Base-by-base conservation (phyloP, 1,140 invertebrate species). In the Drosophila orosa region DNA sequence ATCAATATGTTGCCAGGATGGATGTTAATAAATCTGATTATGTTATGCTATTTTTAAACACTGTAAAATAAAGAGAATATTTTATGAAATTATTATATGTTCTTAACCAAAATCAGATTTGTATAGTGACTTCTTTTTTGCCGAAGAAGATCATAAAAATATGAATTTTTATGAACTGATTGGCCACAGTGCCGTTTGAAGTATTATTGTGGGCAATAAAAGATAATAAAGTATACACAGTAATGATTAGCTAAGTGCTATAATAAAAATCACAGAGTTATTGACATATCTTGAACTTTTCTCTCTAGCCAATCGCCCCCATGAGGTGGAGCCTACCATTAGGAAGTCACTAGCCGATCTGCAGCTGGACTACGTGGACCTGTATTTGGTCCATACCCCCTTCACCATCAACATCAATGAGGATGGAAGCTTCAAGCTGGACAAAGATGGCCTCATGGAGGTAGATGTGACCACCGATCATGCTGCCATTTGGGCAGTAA, bases 331-430 rank as follows among this genome's bases (percentile, higher is more conserved):
- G 68, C 95, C 95, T 40, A 96, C 94, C 71, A 90, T 98, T 19
- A 94, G 95, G 37, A 92, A 95, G 55, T 97, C 97, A 1, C 91
- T 98, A 27, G 92, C 94, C 50, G 94, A 94, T 39, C 92, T 98
- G n/a, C 94, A 95, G 72, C 83, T 97, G 56, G 94, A 96, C 59
- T 98, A 98, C 85, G 91, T 98, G 4, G 97, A 98, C 86, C 93
- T 98, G 60, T 98, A 97, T 91, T 92, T 98, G 10, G 94, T 98
- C 56, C 97, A 98, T 74, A 94, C 95, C 27, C 97, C 97, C 0
- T 96, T 97, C 90, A 94, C 93, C 3, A 78, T 94, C 24, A 90
- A 81, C 62, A 78, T 93, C 72, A 69, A 92, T 40, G 82, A 94
- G 80, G 90, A 73, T 73, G 58, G 92, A 90, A 40, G 93, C 92